Evolutionary conservation across 2,797 vertebrate genomes (phyloP).

Genomic region (Trichosurus vulpecula): DNA sequence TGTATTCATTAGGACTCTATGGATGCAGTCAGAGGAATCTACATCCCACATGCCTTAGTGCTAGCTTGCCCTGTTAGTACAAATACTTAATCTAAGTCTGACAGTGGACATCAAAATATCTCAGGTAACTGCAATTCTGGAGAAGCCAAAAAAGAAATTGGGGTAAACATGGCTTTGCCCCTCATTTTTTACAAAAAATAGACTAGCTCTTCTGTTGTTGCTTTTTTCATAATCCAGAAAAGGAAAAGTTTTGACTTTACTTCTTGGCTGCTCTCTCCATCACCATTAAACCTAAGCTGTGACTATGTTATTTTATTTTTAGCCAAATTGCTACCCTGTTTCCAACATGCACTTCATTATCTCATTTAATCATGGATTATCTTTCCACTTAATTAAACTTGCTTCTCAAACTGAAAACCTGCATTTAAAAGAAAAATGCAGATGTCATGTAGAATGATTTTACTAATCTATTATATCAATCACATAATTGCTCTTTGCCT

Average conservation of each 20-base stretch:
- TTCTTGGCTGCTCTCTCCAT: slow-evolving; percentile 39
- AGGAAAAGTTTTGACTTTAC: slow-evolving; percentile 44
- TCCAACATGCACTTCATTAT: slow-evolving; percentile 47
- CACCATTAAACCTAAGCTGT: slow-evolving; percentile 25
- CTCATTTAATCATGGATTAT: slow-evolving; percentile 65
- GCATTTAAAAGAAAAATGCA: slow-evolving; percentile 66
- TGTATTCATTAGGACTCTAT: slow-evolving; percentile 67
- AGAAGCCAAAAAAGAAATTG: slow-evolving; percentile 60
- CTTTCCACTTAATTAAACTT: slow-evolving; percentile 70
- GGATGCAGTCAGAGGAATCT: neutral
- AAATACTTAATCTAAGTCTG: slow-evolving; percentile 60
- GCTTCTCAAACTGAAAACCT: slow-evolving; percentile 65
- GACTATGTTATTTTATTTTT: slow-evolving; percentile 21
- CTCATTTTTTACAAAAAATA: slow-evolving; percentile 53
- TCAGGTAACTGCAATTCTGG: slow-evolving; percentile 68
- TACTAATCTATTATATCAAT: slow-evolving; percentile 66
- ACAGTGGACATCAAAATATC: slow-evolving; percentile 61
- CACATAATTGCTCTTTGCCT: slow-evolving; percentile 61
- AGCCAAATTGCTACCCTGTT: slow-evolving; percentile 7
- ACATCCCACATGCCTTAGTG: neutral
- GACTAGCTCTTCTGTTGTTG: slow-evolving; percentile 55
- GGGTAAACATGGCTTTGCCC: slow-evolving; percentile 38
- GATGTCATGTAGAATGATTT: slow-evolving; percentile 57
- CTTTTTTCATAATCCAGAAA: slow-evolving; percentile 14
- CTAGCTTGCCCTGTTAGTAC: slow-evolving; percentile 62